These are phyloP conservation scores for Troglohyphantes excavatus DNA, from an alignment of 2,888 invertebrate species.

Conservation along the genomic window DNA sequence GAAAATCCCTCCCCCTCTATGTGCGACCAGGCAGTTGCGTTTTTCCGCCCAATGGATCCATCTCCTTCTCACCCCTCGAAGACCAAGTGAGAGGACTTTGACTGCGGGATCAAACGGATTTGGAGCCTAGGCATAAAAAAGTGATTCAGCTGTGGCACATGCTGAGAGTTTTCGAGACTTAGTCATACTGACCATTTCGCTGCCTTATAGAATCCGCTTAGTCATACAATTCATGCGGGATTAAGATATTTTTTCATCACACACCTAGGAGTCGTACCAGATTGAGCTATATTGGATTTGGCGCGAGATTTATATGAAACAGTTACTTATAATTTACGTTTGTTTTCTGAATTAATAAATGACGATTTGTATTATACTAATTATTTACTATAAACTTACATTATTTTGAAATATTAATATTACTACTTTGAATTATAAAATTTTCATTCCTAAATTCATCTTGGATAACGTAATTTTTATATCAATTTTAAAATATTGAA, in stretches of 20 bases:
- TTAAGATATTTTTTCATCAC: not conserved
- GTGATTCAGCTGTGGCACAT: conserved; percentile 35
- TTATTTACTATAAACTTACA: no score
- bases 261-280: no score
- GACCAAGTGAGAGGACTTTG: conserved; percentile 24
- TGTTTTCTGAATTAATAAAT: no score
- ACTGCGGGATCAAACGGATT: conserved; percentile 70
- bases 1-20: conserved; percentile 27
- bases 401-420: no score
- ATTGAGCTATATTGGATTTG: no score
- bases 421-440: no score
- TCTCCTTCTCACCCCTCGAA: conserved; percentile 69
- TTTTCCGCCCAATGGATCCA: conserved; percentile 72
- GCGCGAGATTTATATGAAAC: no score
- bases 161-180: conserved; percentile 42
- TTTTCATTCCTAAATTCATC: no score
- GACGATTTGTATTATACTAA: no score
- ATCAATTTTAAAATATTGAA: no score
- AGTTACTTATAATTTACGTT: no score
- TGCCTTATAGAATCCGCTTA: not conserved
- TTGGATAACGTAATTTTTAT: no score
- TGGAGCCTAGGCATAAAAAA: conserved; percentile 52
- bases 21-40: conserved; percentile 68
- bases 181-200: not conserved
- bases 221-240: not conserved